Conservation (phyloP, 2,113 vertebrate species). For the Psilopogon haemacephalus region DNA sequence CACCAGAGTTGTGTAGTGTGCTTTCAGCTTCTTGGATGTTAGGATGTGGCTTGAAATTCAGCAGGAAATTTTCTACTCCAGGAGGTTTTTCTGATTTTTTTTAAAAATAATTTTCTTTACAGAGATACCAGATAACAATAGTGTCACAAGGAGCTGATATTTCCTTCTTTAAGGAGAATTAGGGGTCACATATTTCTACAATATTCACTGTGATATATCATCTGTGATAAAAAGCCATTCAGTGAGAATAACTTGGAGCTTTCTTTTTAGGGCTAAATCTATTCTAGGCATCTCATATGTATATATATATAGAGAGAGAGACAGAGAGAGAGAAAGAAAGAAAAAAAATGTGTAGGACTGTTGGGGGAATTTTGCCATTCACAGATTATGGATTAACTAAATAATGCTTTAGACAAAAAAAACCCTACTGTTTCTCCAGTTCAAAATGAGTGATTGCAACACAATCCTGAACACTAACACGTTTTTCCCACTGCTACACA, state of each 20-base stretch:
- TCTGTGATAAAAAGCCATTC: not conserved
- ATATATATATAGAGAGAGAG: not conserved
- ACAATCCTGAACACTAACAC: not conserved
- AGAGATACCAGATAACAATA: not conserved
- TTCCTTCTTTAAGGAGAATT: conserved; percentile 42
- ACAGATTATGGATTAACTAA: not conserved
- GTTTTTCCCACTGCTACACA: not conserved
- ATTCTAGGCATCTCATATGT: not conserved
- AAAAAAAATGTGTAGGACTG: not conserved
- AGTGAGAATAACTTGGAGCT: not conserved
- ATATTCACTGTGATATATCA: not conserved
- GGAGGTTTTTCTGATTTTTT: not conserved
- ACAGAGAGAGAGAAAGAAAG: no score
- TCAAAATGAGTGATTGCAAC: not conserved
- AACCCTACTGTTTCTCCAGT: not conserved
- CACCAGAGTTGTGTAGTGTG: not conserved
- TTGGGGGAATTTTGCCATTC: not conserved
- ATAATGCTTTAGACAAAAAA: conserved; percentile 4
- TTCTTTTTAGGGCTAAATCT: not conserved
- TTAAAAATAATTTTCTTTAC: not conserved
- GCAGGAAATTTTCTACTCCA: not conserved
- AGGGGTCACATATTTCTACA: conserved; percentile 24
- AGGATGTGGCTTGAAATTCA: conserved; percentile 33
- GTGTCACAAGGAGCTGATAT: not conserved
- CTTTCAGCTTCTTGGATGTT: conserved; percentile 9